These are phyloP conservation scores for Molorchus minor DNA, from an alignment of 2,888 invertebrate species.

Conservation along the genomic window DNA sequence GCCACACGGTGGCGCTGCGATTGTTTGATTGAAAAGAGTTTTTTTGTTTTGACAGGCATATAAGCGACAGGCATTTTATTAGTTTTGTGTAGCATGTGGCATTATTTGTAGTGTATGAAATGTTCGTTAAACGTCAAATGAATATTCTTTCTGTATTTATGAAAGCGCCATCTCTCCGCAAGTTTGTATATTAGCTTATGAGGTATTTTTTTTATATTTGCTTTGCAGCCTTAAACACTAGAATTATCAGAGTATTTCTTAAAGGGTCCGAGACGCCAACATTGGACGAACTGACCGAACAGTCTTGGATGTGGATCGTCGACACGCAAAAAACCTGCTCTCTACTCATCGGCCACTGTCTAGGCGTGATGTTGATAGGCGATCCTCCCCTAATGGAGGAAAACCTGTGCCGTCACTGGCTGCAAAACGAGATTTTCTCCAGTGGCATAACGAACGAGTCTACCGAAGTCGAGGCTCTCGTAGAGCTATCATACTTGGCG, in stretches of 20 bases:
- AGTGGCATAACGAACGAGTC: constrained; percentile 51
- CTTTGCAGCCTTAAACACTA: too few species aligned
- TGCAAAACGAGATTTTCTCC: constrained; percentile 61
- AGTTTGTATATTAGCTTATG: too few species aligned
- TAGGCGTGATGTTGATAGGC: constrained; percentile 68
- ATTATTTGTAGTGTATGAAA: too few species aligned
- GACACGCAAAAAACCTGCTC: constrained; percentile 70
- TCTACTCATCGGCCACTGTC: constrained; percentile 68
- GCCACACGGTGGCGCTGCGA: too few species aligned
- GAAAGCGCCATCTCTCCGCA: too few species aligned
- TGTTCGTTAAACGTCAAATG: too few species aligned
- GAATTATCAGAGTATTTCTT: constrained; percentile 30
- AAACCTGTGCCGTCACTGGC: constrained; percentile 61
- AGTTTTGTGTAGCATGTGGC: too few species aligned
- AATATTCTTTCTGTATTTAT: too few species aligned
- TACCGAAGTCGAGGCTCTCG: constrained; percentile 38
- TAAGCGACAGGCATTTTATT: too few species aligned
- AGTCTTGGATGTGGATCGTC: constrained; percentile 68
- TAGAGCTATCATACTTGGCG: constrained; percentile 41
- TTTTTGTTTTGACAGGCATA: too few species aligned
- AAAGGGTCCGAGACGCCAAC: constrained; percentile 65
- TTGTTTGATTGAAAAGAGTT: too few species aligned
- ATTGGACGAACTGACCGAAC: constrained; percentile 61
- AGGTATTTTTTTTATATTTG: too few species aligned
- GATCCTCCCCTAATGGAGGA: constrained; percentile 62